phyloP scores from a whole-genome alignment of 2,888 invertebrate genomes.

The Caenorhabditis wallacei region DNA sequence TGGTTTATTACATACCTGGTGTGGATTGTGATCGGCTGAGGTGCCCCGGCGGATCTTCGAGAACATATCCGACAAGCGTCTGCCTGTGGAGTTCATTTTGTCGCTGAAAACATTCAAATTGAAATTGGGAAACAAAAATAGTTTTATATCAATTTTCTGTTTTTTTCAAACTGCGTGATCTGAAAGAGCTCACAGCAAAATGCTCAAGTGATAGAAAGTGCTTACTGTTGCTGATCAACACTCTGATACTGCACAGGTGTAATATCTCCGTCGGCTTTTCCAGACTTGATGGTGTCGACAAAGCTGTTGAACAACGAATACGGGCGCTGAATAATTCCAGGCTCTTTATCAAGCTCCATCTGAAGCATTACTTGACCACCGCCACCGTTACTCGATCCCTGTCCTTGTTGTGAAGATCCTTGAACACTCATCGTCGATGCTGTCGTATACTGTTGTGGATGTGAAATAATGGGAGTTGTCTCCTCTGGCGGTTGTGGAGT shows the following conservation, averaged over 20 bases:
- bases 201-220: slow-evolving; percentile 10
- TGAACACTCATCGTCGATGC: slow-evolving; percentile 37
- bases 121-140: not conserved
- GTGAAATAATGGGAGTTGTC: slow-evolving; percentile 59
- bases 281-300: slow-evolving; percentile 83
- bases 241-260: slow-evolving; percentile 68
- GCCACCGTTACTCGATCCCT: slow-evolving; percentile 32
- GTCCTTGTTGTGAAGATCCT: slow-evolving; percentile 42
- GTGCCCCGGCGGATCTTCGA: slow-evolving; percentile 75
- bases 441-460: slow-evolving; percentile 47
- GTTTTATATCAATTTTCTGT: not conserved
- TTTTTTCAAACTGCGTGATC: not conserved
- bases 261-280: slow-evolving; percentile 78
- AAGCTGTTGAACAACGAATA: slow-evolving; percentile 80
- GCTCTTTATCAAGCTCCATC: slow-evolving; percentile 42
- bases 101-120: slow-evolving; percentile 39
- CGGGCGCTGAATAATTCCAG: slow-evolving; percentile 65
- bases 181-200: slow-evolving; percentile 22
- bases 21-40: slow-evolving; percentile 67
- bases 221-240: slow-evolving; percentile 59
- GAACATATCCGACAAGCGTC: slow-evolving; percentile 81
- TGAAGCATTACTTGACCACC: slow-evolving; percentile 57
- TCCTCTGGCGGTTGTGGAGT: slow-evolving; percentile 63
- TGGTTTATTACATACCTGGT: slow-evolving; percentile 56
- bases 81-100: slow-evolving; percentile 68